A percentile compares a stretch with the other conserved stretches of the same genome.
phyloP scores from a whole-genome alignment of 2,888 invertebrate species.

The Drosophila kambysellisi region DNA sequence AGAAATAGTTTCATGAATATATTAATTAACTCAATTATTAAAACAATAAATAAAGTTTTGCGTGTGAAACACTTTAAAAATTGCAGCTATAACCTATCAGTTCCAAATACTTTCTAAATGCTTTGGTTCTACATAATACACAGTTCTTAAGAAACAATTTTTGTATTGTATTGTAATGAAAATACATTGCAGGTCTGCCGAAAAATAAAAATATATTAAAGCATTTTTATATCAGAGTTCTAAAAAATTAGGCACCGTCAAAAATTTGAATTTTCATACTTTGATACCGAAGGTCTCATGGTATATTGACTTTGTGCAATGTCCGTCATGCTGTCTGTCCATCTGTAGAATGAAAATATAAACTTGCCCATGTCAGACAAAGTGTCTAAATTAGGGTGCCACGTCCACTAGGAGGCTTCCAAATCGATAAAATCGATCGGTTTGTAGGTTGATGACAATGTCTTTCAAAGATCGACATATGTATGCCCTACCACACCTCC shows the following conservation, averaged over 20 bases:
- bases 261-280: too few species aligned
- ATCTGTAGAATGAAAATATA: too few species aligned
- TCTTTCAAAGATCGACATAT: too few species aligned
- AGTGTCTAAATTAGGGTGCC: not conserved
- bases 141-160: too few species aligned
- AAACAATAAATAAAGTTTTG: not conserved
- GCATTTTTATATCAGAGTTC: not conserved
- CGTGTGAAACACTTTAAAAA: too few species aligned
- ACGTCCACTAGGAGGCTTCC: not conserved
- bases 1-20: not conserved
- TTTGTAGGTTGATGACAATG: too few species aligned
- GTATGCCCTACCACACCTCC: too few species aligned
- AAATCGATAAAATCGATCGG: too few species aligned
- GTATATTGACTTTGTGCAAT: too few species aligned
- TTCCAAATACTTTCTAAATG: not conserved
- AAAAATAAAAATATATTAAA: not conserved
- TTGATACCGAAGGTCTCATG: too few species aligned
- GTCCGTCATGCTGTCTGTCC: too few species aligned
- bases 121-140: too few species aligned
- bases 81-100: not conserved
- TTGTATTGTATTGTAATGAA: not conserved
- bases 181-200: not conserved
- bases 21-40: not conserved
- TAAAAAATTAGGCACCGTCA: accelerated
- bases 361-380: not conserved